These are phyloP conservation scores for Cephus runcator DNA, from an alignment of 2,888 invertebrate species.

Conservation along the genomic window DNA sequence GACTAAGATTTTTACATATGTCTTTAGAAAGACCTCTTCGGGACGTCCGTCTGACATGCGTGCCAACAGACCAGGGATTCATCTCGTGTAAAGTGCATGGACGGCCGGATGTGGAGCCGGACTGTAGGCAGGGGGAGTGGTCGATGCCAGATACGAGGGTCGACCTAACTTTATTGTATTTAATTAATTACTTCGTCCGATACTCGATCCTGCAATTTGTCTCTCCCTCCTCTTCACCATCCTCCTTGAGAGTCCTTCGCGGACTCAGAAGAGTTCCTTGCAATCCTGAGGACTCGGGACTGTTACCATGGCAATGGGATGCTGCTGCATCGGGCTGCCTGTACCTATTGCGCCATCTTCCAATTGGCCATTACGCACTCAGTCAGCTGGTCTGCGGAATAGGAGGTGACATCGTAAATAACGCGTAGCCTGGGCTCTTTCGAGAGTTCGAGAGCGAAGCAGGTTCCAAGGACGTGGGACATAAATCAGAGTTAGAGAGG, in stretches of 20 bases:
- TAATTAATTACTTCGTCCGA: slow-evolving; percentile 57
- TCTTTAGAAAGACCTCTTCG: background rate
- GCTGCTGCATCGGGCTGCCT: background rate
- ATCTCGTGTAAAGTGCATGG: slow-evolving; percentile 9
- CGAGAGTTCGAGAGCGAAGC: slow-evolving; percentile 7
- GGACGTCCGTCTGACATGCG: background rate
- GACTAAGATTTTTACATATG: background rate
- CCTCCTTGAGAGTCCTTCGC: slow-evolving; percentile 17
- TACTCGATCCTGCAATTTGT: slow-evolving; percentile 57
- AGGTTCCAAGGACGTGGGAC: slow-evolving; percentile 14
- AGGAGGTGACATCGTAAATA: slow-evolving; percentile 1
- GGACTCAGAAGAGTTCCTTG: slow-evolving; percentile 6
- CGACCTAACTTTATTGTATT: slow-evolving; percentile 57
- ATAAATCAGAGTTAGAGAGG: slow-evolving; percentile 58
- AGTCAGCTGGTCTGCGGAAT: background rate
- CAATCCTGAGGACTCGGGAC: background rate
- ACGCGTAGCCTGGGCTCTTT: background rate
- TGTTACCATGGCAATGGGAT: background rate
- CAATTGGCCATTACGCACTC: background rate
- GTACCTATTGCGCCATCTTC: background rate
- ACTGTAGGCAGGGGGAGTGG: slow-evolving; percentile 45
- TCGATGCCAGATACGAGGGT: slow-evolving; percentile 55
- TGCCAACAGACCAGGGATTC: background rate
- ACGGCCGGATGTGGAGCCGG: slow-evolving; percentile 25
- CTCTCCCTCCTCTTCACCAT: slow-evolving; percentile 31